Base-by-base conservation (phyloP, 2,797 vertebrate species). In the Onychomys torridus region DNA sequence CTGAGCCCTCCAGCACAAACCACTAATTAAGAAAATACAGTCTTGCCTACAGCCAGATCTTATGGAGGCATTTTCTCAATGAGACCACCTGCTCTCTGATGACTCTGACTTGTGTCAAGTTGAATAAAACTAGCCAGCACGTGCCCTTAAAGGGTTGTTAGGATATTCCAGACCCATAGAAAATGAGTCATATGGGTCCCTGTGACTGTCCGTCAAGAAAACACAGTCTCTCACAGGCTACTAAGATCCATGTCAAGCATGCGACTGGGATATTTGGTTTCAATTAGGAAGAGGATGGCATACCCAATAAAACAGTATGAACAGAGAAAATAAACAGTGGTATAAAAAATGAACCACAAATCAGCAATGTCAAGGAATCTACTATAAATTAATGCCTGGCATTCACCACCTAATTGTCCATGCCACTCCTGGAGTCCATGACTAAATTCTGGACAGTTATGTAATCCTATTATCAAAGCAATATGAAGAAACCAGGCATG, bases 191-290 rank as follows among this genome's bases (percentile, higher is more conserved):
- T 63, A 91, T 14, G 55, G 69, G 17, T 12, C 78, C 27, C n/a
- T 85, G 8, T 10, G 19, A 89, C 19, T 76, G n/a, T 78, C 93
- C 27, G 34, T 89, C 75, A 69, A 55, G 40, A 85, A 65, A 96
- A 65, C 32, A 61, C 6, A 23, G 84, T 57, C 37, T 77, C 34
- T 92, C 37, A n/a, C 23, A 46, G 71, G 40, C 71, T 92, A 63
- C 49, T 93, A 25, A 93, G 91, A 86, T 69, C 67, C 85, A 90
- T 37, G 32, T 76, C 43, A 43, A 84, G 59, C 46, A n/a, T 89
- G 93, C 89, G 91, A 5, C 75, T 86, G 34, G 59, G 27, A 76
- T 93, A 76, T 94, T 96, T 95, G 89, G 59, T 82, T 82, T 77
- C 79, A 92, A 75, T 59, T 85, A 67, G 21, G 40, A 96, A 13